Conservation (phyloP, 2,888 invertebrate species). For the Cantharis lateralis region DNA sequence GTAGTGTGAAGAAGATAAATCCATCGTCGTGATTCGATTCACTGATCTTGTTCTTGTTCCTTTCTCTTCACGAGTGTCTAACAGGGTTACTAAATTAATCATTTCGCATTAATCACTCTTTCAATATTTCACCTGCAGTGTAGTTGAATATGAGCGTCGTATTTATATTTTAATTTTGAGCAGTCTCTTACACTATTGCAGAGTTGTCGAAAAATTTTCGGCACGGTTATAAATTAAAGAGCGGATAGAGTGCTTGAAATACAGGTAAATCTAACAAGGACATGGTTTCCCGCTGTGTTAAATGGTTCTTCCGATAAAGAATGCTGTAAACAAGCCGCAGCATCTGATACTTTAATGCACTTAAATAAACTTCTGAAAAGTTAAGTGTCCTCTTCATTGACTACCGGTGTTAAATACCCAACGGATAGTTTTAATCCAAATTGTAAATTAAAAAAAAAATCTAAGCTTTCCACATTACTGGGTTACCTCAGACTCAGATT, state of each 20-base stretch:
- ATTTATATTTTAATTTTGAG: not conserved
- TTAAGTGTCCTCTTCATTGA: not conserved
- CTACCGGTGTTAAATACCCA: not conserved
- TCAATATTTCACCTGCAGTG: not conserved
- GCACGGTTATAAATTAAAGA: conserved; percentile 21
- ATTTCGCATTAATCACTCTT: not conserved
- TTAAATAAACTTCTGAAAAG: not conserved
- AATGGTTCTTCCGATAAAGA: conserved; percentile 36
- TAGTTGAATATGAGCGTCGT: not conserved
- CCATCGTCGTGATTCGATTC: not conserved
- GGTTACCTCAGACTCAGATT: not conserved
- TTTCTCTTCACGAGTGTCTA: not conserved
- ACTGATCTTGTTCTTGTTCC: not conserved
- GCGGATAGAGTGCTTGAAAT: conserved; percentile 5
- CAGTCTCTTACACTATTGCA: not conserved
- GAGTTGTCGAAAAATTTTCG: not conserved
- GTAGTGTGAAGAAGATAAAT: not conserved
- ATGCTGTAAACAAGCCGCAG: conserved; percentile 41
- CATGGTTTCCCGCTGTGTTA: conserved; percentile 38
- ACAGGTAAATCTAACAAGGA: conserved; percentile 31
- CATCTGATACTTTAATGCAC: conserved; percentile 28
- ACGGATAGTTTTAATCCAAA: not conserved
- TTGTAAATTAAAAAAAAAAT: too few relatives aligned
- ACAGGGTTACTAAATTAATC: not conserved
- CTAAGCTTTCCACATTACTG: too few relatives aligned